Conservation (phyloP, 2,113 vertebrate genomes). For the Lichenostomus cassidix region DNA sequence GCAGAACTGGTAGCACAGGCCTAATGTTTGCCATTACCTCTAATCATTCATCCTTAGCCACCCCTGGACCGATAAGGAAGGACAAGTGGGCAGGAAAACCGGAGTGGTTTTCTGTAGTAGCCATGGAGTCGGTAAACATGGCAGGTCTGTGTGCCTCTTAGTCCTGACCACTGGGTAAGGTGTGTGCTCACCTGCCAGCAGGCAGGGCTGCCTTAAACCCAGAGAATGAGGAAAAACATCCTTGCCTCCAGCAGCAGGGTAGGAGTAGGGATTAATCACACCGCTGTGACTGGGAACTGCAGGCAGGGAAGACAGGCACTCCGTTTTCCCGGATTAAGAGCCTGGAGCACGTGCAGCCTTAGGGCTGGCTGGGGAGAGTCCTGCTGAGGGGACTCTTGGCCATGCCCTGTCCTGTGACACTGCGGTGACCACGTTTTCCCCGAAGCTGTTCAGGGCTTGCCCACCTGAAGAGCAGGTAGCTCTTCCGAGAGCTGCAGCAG, state of each 20-base stretch:
- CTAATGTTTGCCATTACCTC: not conserved
- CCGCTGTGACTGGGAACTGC: rapidly evolving
- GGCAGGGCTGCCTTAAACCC: not conserved
- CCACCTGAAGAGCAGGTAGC: not conserved
- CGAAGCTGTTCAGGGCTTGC: not conserved
- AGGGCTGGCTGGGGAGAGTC: rapidly evolving
- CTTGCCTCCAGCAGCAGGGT: not conserved
- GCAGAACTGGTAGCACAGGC: not conserved
- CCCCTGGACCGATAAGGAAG: not conserved
- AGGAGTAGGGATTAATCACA: not conserved
- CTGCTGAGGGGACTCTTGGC: not conserved
- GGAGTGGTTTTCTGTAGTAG: rapidly evolving
- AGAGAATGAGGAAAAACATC: not conserved
- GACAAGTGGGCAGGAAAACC: not conserved
- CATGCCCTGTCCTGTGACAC: not conserved
- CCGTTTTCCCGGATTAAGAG: rapidly evolving
- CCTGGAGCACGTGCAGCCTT: not conserved
- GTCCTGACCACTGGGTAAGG: rapidly evolving
- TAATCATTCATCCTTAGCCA: not conserved
- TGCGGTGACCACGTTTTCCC: not conserved
- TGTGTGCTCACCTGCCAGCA: not conserved
- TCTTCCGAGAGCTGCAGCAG: rapidly evolving
- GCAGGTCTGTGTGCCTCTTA: rapidly evolving
- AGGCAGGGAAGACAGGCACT: not conserved
- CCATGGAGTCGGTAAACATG: not conserved